A percentile compares a stretch with the other conserved stretches of the same genome.
phyloP scores from a whole-genome alignment of 2,797 vertebrate species.

The Notolepis coatsorum region DNA sequence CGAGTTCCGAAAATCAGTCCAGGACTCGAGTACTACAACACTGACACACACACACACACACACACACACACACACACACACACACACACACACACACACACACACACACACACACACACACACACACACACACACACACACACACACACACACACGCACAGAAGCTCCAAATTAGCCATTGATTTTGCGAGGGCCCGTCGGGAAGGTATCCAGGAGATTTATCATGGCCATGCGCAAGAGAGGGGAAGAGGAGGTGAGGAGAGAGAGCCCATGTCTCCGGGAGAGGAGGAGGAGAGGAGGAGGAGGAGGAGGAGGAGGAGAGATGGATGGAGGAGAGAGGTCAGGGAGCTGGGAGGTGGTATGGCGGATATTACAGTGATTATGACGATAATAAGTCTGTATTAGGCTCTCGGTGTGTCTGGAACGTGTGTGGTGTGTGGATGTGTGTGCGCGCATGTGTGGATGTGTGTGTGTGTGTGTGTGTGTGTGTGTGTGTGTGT shows the following conservation, averaged over 20 bases:
- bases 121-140: conserved; percentile 12
- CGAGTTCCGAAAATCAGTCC: conserved; percentile 45
- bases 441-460: conserved; percentile 15
- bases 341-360: conserved; percentile 44
- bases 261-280: conserved; percentile 54
- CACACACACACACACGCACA: conserved; percentile 6
- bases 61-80: not conserved
- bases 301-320: conserved; percentile 44
- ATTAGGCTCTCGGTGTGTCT: conserved; percentile 39
- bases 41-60: not conserved
- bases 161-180: conserved; percentile 70
- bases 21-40: conserved; percentile 34
- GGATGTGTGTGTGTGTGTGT: conserved; percentile 15
- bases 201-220: conserved; percentile 67
- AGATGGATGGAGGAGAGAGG: conserved; percentile 34
- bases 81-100: not conserved
- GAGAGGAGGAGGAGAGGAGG: conserved; percentile 30
- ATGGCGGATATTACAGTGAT: conserved; percentile 61
- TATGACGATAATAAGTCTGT: conserved; percentile 61
- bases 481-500: conserved; percentile 28
- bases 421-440: conserved; percentile 11
- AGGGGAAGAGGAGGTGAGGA: conserved; percentile 41
- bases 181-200: conserved; percentile 66
- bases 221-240: conserved; percentile 53
- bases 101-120: conserved; percentile 11